Evolutionary conservation across 2,113 vertebrate species (phyloP).

Genomic region (Coptodon rendalli): DNA sequence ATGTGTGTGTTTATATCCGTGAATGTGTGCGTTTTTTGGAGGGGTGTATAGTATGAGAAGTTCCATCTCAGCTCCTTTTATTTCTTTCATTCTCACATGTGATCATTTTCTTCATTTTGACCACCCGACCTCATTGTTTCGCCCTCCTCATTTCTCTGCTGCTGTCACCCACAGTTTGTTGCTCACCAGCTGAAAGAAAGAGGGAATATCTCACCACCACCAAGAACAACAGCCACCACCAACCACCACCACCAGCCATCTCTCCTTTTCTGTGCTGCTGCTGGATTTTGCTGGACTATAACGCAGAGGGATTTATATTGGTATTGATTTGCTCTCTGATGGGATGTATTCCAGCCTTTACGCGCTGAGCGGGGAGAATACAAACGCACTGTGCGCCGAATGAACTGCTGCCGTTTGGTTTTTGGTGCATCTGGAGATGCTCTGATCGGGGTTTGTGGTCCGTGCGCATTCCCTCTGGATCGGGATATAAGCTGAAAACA

Average conservation of each 20-base stretch:
- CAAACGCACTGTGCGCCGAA: slow-evolving; percentile 26
- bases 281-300: slow-evolving; percentile 53
- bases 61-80: slow-evolving; percentile 60
- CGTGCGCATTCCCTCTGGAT: slow-evolving; percentile 2
- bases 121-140: slow-evolving; percentile 46
- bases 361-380: slow-evolving; percentile 44
- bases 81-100: slow-evolving; percentile 53
- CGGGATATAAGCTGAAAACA: slow-evolving; percentile 47
- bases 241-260: background rate
- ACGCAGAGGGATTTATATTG: slow-evolving; percentile 64
- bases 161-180: slow-evolving; percentile 42
- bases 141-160: slow-evolving; percentile 28
- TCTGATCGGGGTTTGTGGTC: slow-evolving; percentile 23
- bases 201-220: slow-evolving; percentile 40
- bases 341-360: slow-evolving; percentile 59
- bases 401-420: slow-evolving; percentile 47
- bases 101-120: slow-evolving; percentile 43
- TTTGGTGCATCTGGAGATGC: slow-evolving; percentile 49
- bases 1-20: background rate
- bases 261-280: background rate
- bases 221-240: background rate
- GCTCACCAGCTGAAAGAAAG: slow-evolving; percentile 28
- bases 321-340: slow-evolving; percentile 9
- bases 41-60: slow-evolving; percentile 61
- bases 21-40: background rate